Conservation (phyloP, 2,113 vertebrate genomes). For the Pelobates fuscus region DNA sequence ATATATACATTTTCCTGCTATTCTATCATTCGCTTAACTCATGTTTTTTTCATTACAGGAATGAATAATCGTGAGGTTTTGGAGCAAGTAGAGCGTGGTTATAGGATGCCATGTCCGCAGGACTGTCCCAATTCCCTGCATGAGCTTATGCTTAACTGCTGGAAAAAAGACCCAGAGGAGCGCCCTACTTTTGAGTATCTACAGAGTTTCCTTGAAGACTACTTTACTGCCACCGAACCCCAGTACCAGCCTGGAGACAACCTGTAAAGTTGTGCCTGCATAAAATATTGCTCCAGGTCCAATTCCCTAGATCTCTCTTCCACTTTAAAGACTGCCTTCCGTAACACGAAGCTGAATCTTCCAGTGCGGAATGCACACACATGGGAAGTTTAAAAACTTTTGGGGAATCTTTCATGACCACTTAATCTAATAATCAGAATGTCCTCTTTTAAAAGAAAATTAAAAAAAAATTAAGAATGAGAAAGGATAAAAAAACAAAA, state of each 20-base stretch:
- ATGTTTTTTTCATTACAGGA: conserved; percentile 65
- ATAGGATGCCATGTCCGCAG: conserved; percentile 93
- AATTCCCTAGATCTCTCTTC: conserved; percentile 63
- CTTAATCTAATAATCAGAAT: conserved; percentile 70
- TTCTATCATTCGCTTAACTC: no score
- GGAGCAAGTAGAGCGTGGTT: conserved; percentile 96
- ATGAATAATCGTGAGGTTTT: conserved; percentile 98
- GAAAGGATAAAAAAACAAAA: conserved; percentile 58
- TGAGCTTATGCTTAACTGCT: conserved; percentile 98
- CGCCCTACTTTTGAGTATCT: conserved; percentile 96
- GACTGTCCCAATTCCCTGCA: conserved; percentile 95
- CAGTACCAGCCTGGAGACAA: conserved; percentile 98
- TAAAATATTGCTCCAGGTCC: conserved; percentile 58
- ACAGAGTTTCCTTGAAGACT: conserved; percentile 97
- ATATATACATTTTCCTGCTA: neutral
- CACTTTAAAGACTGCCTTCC: conserved; percentile 61
- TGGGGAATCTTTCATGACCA: conserved; percentile 66
- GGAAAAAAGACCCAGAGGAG: conserved; percentile 97
- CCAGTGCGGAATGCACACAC: conserved; percentile 66
- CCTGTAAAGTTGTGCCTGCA: conserved; percentile 73
- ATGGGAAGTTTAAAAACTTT: conserved; percentile 72
- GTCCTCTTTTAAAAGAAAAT: conserved; percentile 67
- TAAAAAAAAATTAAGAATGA: conserved; percentile 28
- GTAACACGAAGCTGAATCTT: conserved; percentile 58
- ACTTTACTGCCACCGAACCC: conserved; percentile 98